These are phyloP conservation scores for Darevskia mixta DNA, from an alignment of 2,797 vertebrate genomes.

Conservation along the genomic window DNA sequence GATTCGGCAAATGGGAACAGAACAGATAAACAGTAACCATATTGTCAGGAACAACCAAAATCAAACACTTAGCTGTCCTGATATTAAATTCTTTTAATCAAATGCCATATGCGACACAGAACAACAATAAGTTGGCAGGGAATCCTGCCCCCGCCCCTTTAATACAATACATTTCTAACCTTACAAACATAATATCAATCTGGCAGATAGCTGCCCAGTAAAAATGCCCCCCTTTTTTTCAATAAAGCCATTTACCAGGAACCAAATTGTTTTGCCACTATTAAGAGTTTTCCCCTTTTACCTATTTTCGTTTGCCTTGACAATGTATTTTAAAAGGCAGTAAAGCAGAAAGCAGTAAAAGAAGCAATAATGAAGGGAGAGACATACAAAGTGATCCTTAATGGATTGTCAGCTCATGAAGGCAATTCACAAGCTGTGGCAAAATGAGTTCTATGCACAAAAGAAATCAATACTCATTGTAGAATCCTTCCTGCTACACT, in stretches of 20 bases:
- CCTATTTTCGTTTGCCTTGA: conserved; percentile 70
- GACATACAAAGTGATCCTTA: conserved; percentile 84
- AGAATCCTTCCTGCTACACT: conserved; percentile 76
- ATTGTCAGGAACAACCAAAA: neutral
- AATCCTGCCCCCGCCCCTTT: conserved; percentile 11
- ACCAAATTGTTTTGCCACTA: conserved; percentile 56
- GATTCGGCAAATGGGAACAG: conserved; percentile 9
- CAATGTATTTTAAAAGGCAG: conserved; percentile 72
- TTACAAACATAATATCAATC: conserved; percentile 50
- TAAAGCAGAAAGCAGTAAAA: conserved; percentile 77
- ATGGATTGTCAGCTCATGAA: conserved; percentile 81
- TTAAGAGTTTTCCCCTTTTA: conserved; percentile 62
- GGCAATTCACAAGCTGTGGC: conserved; percentile 81
- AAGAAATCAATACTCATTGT: conserved; percentile 84
- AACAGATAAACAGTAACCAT: conserved; percentile 30
- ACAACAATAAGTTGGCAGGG: conserved; percentile 40
- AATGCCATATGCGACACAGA: conserved; percentile 41
- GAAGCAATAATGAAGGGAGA: conserved; percentile 78
- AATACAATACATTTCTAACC: conserved; percentile 45
- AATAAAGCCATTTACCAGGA: conserved; percentile 66
- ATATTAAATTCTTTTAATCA: conserved; percentile 32
- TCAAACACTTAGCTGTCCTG: conserved; percentile 36
- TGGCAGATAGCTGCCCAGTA: conserved; percentile 46
- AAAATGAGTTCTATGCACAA: conserved; percentile 80
- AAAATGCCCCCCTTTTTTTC: conserved; percentile 41